Base-by-base conservation (phyloP, 2,888 invertebrate species). In the Luffia ferchaultella region DNA sequence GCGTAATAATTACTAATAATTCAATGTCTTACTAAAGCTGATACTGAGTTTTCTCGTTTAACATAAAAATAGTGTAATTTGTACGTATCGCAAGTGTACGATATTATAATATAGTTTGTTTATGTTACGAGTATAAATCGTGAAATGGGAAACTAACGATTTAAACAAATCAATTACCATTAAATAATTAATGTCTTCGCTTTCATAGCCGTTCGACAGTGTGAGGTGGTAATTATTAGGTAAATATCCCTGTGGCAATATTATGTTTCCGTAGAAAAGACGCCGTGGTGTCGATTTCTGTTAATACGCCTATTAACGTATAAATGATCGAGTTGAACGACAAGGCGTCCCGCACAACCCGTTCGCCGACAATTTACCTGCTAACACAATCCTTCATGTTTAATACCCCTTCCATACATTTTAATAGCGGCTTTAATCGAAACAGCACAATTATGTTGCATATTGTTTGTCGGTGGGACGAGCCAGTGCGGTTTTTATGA, bases 271-370 rank as follows among this genome's bases (percentile, higher is more conserved):
- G 57, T 61, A 62, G 63, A 61, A 60, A 12, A 19, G 48, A 45
- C 43, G 65, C 62, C 57, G 58, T 63, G 70, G 77, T 77, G 78
- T 80, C 76, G 75, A 74, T 77, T 77, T 77, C 73, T 77, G 77
- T 76, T 77, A 76, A 77, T 76, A 68, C 58, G 71, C 62, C 72
- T 65, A 79, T 79, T 76, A 78, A 67, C 64, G 65, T 65, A 76
- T 78, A 77, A 79, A 77, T 77, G 72, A 71, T 67, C 71, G 60
- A n/a, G n/a, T n/a, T n/a, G n/a, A n/a, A n/a, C n/a, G n/a, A n/a
- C n/a, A n/a, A n/a, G n/a, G n/a, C n/a, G 66, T 58, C 63, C 67
- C 62, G 55, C 15, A 5, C 42, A 45, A 46, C 47, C n/a, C 16
- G 49, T 43, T 20, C 48, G 53, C 70, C 69, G 59, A 61, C 62